phyloP scores from a whole-genome alignment of 64 coral and sea anemone genomes.

The Stichodactyla mertensii region DNA sequence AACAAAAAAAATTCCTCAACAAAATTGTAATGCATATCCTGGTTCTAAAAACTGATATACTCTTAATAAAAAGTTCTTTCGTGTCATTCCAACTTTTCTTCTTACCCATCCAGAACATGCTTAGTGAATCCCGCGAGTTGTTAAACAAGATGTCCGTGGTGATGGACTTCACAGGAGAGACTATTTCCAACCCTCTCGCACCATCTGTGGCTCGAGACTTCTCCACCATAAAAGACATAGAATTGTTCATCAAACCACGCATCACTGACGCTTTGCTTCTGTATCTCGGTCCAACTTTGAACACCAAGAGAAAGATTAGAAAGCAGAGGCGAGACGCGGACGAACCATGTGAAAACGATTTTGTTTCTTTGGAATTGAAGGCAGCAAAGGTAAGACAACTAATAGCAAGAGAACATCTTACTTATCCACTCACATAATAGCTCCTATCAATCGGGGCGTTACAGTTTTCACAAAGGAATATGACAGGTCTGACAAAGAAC shows the following conservation, averaged over 20 bases:
- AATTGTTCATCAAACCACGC: conserved; percentile 37
- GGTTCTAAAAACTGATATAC: too few species aligned
- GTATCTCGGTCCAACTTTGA: conserved; percentile 18
- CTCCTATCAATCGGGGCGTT: too few species aligned
- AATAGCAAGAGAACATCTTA: background rate
- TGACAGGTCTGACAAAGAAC: too few species aligned
- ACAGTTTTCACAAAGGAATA: too few species aligned
- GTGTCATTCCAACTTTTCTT: background rate
- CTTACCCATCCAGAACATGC: conserved; percentile 14
- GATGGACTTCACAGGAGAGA: conserved; percentile 28
- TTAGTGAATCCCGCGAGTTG: conserved; percentile 17
- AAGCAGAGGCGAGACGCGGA: conserved; percentile 15
- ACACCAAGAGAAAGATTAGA: background rate
- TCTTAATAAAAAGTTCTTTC: too few species aligned
- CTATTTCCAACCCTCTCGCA: conserved; percentile 9
- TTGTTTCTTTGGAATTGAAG: conserved; percentile 29
- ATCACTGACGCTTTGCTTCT: conserved; percentile 34
- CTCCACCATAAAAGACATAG: conserved; percentile 4
- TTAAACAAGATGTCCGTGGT: conserved; percentile 21
- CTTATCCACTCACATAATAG: too few species aligned
- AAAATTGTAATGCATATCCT: too few species aligned
- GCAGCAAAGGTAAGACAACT: background rate
- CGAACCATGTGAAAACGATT: background rate
- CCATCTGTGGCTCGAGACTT: conserved; percentile 4
- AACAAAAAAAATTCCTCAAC: too few species aligned